Evolutionary conservation across 2,113 vertebrate genomes (phyloP).

Genomic region (Odontophorus gujanensis): DNA sequence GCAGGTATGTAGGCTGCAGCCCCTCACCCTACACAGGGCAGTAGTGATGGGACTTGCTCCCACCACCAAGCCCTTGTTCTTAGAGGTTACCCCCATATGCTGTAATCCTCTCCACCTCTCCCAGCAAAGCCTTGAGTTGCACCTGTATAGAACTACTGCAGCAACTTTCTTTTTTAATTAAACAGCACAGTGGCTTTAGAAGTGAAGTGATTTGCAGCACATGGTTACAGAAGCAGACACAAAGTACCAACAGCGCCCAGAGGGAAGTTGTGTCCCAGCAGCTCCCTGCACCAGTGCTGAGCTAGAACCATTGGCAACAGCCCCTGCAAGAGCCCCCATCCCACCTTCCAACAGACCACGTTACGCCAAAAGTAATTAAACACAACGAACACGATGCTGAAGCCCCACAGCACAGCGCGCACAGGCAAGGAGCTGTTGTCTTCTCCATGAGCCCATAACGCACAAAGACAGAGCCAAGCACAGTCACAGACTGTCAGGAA

Average conservation of each 20-base stretch:
- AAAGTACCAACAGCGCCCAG: background rate
- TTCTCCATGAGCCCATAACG: background rate
- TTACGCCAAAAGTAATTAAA: background rate
- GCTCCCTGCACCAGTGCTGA: background rate
- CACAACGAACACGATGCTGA: rapidly evolving
- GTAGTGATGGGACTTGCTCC: background rate
- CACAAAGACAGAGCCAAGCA: rapidly evolving
- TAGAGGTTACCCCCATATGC: background rate
- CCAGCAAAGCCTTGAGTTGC: background rate
- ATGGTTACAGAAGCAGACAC: background rate
- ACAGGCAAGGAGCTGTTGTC: background rate
- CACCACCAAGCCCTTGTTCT: background rate
- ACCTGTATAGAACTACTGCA: too few relatives aligned
- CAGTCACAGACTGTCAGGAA: background rate
- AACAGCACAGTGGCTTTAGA: rapidly evolving
- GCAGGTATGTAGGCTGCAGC: background rate
- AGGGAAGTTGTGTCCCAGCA: background rate
- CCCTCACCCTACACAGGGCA: rapidly evolving
- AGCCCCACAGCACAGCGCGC: rapidly evolving
- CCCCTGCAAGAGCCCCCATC: background rate
- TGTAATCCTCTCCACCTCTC: background rate
- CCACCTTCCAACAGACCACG: background rate
- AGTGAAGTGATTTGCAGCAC: background rate
- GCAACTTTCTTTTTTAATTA: background rate
- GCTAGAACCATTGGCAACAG: background rate